Base-by-base conservation (phyloP, 2,113 vertebrate genomes). In the Silurus meridionalis region DNA sequence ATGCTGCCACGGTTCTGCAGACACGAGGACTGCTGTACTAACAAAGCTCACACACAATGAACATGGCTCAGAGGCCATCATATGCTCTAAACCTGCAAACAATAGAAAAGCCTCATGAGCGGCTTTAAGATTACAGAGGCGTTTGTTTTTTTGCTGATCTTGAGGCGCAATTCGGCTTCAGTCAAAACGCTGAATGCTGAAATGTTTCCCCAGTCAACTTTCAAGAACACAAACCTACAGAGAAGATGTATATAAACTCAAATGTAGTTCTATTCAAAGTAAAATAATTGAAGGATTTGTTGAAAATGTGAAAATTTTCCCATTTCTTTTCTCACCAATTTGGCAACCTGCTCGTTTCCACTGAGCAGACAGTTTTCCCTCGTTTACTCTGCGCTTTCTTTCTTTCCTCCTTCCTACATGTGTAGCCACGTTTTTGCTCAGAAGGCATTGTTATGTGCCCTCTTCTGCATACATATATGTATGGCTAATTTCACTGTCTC, bases 41-140 rank as follows among this genome's bases (percentile, higher is more conserved):
- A 83, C 79, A 77, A 85, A 83, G 81, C 85, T 86, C 53, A 72
- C 60, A 72, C 80, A 85, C 72, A 85, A 85, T 87, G 85, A 75
- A 57, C 71, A 72, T 63, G n/a, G 61, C 10, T 78, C 78, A 77
- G 85, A 74, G 6, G 37, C 37, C 66, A 61, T 28, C 21, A 23
- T 5, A 85, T 14, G 52, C 52, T 57, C 17, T 69, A 80, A 67
- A 85, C 74, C 84, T 46, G 25, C 84, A 69, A 67, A 80, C 75
- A 85, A 82, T 23, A 60, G 57, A 57, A 82, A 82, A 86, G 67
- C 79, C 79, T 74, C 85, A 15, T 79, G 61, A 69, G 55, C 37
- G 66, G 77, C 53, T 86, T 82, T 61, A 63, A 28, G 66, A 63
- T 63, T 64, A 80, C 67, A 74, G 19, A 74, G 17, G 52, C 60